phyloP scores from a whole-genome alignment of 1,140 invertebrate genomes.

The Chrysopa pallens region DNA sequence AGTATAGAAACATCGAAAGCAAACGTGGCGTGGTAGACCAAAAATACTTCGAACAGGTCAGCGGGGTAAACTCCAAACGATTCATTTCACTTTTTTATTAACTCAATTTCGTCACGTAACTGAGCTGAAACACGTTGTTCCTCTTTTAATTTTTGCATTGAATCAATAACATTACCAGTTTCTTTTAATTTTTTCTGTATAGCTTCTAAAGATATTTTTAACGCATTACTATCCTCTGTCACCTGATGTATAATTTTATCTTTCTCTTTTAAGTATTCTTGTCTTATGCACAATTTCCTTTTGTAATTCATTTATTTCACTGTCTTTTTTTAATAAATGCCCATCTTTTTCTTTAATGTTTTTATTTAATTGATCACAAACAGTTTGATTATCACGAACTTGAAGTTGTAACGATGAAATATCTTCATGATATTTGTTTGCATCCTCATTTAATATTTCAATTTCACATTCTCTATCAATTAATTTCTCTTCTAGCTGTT shows the following conservation, averaged over 20 bases:
- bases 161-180: constrained; percentile 22
- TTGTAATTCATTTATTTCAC: constrained; percentile 21
- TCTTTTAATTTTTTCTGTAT: constrained; percentile 31
- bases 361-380: constrained; percentile 14
- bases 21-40: no score
- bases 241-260: constrained; percentile 30
- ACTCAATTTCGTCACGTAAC: constrained; percentile 19
- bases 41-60: no score
- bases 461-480: constrained; percentile 29
- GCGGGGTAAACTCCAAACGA: no score
- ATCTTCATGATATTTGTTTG: constrained; percentile 25
- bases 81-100: constrained; percentile 12
- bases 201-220: constrained; percentile 26
- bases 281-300: constrained; percentile 35
- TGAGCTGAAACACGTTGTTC: constrained; percentile 21
- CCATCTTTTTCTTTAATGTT: constrained; percentile 18
- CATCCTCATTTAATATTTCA: constrained; percentile 27
- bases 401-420: constrained; percentile 23
- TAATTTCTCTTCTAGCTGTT: constrained; percentile 19
- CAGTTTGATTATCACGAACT: constrained; percentile 6
- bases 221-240: constrained; percentile 27
- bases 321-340: constrained; percentile 19
- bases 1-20: no score
- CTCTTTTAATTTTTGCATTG: constrained; percentile 17
- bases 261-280: constrained; percentile 35